Evolutionary conservation across 2,113 vertebrate species (phyloP).

Genomic region (Trichechus manatus): DNA sequence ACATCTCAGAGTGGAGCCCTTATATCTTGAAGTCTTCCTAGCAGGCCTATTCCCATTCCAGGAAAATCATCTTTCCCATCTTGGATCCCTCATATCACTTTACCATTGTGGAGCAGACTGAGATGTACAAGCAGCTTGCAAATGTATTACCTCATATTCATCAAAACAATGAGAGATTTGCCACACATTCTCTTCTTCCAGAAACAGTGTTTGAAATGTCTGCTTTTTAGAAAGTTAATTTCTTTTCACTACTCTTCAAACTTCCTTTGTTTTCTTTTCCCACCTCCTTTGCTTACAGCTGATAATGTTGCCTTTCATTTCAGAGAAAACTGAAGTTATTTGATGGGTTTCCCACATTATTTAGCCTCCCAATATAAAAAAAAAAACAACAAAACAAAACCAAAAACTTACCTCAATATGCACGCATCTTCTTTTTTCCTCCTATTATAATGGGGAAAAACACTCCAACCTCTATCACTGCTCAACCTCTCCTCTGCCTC

Average conservation of each 20-base stretch:
- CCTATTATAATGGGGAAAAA: not conserved
- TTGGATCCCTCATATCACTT: not conserved
- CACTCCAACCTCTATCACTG: not conserved
- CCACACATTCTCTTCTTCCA: not conserved
- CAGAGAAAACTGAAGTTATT: not conserved
- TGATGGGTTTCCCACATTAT: no score
- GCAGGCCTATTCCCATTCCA: not conserved
- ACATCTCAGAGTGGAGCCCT: not conserved
- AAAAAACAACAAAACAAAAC: no score
- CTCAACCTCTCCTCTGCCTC: not conserved
- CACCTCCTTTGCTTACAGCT: not conserved
- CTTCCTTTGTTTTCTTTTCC: not conserved
- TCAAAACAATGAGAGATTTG: not conserved
- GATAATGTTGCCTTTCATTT: not conserved
- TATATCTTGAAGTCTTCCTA: not conserved
- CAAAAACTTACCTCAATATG: not conserved
- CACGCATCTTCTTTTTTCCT: not conserved
- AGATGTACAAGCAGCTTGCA: not conserved
- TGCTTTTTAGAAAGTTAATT: not conserved
- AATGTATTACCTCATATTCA: not conserved
- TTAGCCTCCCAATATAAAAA: not conserved
- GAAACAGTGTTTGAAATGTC: not conserved
- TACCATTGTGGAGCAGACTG: not conserved
- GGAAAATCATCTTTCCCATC: not conserved
- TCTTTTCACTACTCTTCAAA: not conserved